Percentiles rank a stretch among this genome's conserved stretches.
Evolutionary conservation across 2,888 invertebrate species (phyloP).

Genomic region (Stenodera caucasica): DNA sequence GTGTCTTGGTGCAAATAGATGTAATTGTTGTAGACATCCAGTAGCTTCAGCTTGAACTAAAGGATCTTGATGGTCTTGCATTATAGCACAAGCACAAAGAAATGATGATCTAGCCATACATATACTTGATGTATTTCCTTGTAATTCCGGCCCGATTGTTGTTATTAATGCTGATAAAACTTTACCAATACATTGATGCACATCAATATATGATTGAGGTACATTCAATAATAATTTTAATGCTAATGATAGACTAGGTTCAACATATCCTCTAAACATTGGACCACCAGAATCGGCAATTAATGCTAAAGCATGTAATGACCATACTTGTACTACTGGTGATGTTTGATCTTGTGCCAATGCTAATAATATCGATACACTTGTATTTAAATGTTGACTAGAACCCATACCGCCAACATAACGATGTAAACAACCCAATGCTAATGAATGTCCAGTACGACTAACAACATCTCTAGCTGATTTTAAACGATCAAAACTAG

Average conservation of each 20-base stretch:
- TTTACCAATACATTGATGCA: slow-evolving; percentile 92
- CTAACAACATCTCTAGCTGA: slow-evolving; percentile 85
- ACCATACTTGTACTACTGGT: slow-evolving; percentile 97
- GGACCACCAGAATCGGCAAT: slow-evolving; percentile 98
- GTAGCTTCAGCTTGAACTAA: slow-evolving; percentile 95
- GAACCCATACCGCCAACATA: slow-evolving; percentile 96
- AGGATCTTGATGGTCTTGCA: slow-evolving; percentile 87
- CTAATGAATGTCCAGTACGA: slow-evolving; percentile 84
- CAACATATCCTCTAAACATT: slow-evolving; percentile 97
- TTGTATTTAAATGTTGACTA: slow-evolving; percentile 90
- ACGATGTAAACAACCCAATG: slow-evolving; percentile 93
- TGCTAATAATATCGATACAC: slow-evolving; percentile 91
- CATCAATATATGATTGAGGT: slow-evolving; percentile 88
- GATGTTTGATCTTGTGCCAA: slow-evolving; percentile 92
- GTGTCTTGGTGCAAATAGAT: slow-evolving; percentile 94
- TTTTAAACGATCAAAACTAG: slow-evolving; percentile 84
- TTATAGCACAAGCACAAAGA: slow-evolving; percentile 89
- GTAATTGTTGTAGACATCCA: slow-evolving; percentile 94
- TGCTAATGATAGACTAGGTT: slow-evolving; percentile 88
- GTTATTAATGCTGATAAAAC: slow-evolving; percentile 94
- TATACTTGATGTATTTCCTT: slow-evolving; percentile 76
- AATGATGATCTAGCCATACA: slow-evolving; percentile 81
- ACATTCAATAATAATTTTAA: slow-evolving; percentile 85
- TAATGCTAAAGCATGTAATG: slow-evolving; percentile 90
- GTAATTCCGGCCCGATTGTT: slow-evolving; percentile 96